These are phyloP conservation scores for Paragorgia papillata DNA, from an alignment of 92 coral and sea anemone genomes.

Conservation along the genomic window DNA sequence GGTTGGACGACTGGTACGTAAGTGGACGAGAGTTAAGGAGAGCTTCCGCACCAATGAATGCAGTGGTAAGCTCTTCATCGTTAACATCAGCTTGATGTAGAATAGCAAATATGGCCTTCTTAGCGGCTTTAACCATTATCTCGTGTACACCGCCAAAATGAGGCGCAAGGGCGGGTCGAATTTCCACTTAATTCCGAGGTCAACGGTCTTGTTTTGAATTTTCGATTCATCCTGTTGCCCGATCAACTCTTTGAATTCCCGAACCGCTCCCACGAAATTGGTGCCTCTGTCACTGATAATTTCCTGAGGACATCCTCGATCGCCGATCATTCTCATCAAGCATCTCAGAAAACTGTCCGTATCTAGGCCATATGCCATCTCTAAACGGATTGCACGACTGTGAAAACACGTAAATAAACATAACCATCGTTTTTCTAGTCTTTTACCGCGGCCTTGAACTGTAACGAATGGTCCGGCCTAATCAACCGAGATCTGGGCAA, in stretches of 20 bases:
- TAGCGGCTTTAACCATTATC: conserved; percentile 39
- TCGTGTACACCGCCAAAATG: too few species aligned
- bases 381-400: conserved; percentile 24
- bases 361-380: conserved; percentile 39
- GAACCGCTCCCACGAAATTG: neutral
- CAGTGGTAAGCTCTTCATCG: conserved; percentile 16
- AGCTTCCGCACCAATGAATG: conserved; percentile 3
- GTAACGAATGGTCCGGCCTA: neutral
- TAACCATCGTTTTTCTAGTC: conserved; percentile 24
- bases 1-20: conserved; percentile 27
- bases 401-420: conserved; percentile 31
- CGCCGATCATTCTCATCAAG: conserved; percentile 11
- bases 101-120: conserved; percentile 18
- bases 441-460: neutral
- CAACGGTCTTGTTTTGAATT: neutral
- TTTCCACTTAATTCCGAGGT: neutral
- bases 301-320: neutral
- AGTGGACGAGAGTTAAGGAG: conserved; percentile 30
- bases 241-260: neutral
- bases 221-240: neutral
- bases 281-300: conserved; percentile 5
- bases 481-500: conserved; percentile 10
- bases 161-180: too few species aligned
- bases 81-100: conserved; percentile 12
- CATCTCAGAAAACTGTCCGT: conserved; percentile 9